These are phyloP conservation scores for Caenorhabditis panamensis DNA, from an alignment of 2,888 invertebrate genomes.

Conservation along the genomic window DNA sequence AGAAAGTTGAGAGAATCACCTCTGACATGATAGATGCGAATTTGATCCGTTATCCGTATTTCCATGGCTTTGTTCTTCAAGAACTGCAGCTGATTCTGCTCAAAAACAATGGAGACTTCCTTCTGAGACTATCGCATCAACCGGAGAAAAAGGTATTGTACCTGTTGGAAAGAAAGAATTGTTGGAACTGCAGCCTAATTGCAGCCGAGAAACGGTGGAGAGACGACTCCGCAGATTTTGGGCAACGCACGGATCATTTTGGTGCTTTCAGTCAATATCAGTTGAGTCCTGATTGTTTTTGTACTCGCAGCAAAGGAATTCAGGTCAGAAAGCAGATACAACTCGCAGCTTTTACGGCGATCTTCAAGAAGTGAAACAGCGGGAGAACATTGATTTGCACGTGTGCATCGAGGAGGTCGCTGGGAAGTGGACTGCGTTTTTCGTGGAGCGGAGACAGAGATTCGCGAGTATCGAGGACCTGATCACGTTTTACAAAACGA, in stretches of 20 bases:
- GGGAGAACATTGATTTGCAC: constrained; percentile 48
- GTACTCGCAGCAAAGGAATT: too few relatives aligned
- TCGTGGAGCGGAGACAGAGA: constrained; percentile 36
- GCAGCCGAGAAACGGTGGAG: too few relatives aligned
- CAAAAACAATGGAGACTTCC: constrained; percentile 39
- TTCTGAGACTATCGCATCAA: constrained; percentile 48
- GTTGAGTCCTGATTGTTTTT: constrained; percentile 8
- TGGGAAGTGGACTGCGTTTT: constrained; percentile 48
- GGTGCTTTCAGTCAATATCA: constrained; percentile 44
- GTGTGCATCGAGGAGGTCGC: constrained; percentile 35
- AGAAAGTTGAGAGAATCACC: constrained; percentile 38
- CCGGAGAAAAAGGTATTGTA: constrained; percentile 21
- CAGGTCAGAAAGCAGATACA: constrained; percentile 18
- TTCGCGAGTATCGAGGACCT: constrained; percentile 44
- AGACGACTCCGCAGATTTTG: too few relatives aligned
- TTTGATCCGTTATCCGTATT: constrained; percentile 33
- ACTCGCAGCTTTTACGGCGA: constrained; percentile 29
- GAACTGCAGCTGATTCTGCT: constrained; percentile 49
- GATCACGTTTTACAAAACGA: constrained; percentile 28
- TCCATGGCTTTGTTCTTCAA: constrained; percentile 55
- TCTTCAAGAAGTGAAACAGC: constrained; percentile 37
- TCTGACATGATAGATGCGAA: constrained; percentile 45
- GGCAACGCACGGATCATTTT: constrained; percentile 33
- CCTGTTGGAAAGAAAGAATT: too few relatives aligned
- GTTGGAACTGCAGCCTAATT: too few relatives aligned